phyloP scores from a whole-genome alignment of 1,140 invertebrate genomes.

The Meteorus sp. region DNA sequence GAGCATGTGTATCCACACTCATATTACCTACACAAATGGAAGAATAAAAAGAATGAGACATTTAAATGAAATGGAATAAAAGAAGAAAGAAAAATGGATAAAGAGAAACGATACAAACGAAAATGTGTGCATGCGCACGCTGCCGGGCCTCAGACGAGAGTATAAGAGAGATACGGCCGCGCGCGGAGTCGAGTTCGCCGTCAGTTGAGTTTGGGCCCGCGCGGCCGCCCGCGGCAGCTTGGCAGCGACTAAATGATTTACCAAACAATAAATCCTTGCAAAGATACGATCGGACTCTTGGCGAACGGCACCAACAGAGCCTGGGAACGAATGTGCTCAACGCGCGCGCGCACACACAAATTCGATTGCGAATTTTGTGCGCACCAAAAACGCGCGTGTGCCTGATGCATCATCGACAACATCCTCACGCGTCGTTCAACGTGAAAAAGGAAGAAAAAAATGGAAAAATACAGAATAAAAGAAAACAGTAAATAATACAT shows the following conservation, averaged over 20 bases:
- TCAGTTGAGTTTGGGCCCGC: slow-evolving; percentile 44
- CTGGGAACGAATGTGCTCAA: slow-evolving; percentile 38
- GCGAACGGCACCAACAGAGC: slow-evolving; percentile 39
- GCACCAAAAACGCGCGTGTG: slow-evolving; percentile 14
- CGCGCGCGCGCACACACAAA: slow-evolving; percentile 4
- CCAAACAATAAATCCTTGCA: slow-evolving; percentile 59
- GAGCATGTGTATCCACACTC: too few species aligned
- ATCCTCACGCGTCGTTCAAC: too few species aligned
- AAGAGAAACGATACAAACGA: neutral
- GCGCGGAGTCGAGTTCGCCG: slow-evolving; percentile 26
- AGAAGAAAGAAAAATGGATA: slow-evolving; percentile 2
- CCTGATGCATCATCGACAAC: neutral
- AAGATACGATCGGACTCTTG: slow-evolving; percentile 57
- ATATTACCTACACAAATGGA: too few species aligned
- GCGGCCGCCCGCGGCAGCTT: slow-evolving; percentile 51
- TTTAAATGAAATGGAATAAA: neutral
- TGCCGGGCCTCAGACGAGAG: slow-evolving; percentile 12
- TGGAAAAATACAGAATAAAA: too few species aligned
- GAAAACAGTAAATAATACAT: too few species aligned
- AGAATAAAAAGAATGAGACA: neutral
- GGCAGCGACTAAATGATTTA: slow-evolving; percentile 60
- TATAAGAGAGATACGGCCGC: slow-evolving; percentile 8
- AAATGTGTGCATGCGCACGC: slow-evolving; percentile 9
- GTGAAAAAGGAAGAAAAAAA: too few species aligned
- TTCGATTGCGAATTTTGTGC: slow-evolving; percentile 23